Conservation (phyloP, 2,113 vertebrate species). For the Ibidorhyncha struthersii region DNA sequence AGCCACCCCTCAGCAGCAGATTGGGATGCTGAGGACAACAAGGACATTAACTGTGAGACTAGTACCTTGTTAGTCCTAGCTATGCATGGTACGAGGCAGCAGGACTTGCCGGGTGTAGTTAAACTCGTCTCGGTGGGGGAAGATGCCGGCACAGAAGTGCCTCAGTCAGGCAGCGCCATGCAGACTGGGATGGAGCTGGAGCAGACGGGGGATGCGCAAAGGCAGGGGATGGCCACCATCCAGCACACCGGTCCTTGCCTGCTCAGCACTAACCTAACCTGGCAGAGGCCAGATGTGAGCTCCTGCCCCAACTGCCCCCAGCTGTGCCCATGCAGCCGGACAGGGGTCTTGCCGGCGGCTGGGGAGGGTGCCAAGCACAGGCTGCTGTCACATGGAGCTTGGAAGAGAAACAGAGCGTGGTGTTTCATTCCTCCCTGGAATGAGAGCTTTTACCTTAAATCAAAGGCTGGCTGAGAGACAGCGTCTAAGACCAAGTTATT, state of each 20-base stretch:
- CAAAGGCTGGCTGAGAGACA: neutral
- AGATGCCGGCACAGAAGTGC: accelerated
- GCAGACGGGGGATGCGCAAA: neutral
- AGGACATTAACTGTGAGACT: neutral
- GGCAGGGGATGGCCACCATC: neutral
- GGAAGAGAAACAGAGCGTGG: neutral
- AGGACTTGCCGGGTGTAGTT: neutral
- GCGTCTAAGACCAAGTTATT: neutral
- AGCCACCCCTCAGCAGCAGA: neutral
- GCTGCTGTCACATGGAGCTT: neutral
- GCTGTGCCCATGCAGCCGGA: neutral
- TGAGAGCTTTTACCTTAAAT: neutral
- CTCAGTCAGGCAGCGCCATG: accelerated
- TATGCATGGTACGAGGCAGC: neutral
- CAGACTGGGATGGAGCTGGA: neutral
- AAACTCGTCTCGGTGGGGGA: accelerated
- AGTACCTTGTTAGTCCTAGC: neutral
- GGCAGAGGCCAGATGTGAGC: neutral
- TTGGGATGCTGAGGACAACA: neutral
- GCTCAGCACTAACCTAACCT: neutral
- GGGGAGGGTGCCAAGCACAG: neutral
- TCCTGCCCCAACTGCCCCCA: neutral
- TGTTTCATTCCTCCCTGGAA: neutral
- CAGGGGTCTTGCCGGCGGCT: too few relatives aligned
- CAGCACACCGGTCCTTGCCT: neutral